Conservation (phyloP, 2,113 vertebrate genomes). For the Nibea albiflora region DNA sequence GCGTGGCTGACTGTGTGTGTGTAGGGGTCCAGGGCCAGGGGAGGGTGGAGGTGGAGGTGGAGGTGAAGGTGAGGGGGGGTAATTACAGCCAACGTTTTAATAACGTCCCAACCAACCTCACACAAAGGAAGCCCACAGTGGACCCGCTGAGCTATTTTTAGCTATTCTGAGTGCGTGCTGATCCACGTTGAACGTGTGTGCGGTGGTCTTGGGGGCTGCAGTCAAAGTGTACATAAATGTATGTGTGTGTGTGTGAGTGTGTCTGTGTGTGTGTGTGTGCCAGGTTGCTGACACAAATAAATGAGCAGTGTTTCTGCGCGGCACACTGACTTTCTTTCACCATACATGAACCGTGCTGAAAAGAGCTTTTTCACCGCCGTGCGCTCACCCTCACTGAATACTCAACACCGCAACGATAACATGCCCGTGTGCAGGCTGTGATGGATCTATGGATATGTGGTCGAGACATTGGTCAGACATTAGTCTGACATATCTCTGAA, state of each 20-base stretch:
- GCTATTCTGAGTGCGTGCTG: conserved; percentile 40
- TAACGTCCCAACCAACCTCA: conserved; percentile 50
- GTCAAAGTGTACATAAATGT: conserved; percentile 20
- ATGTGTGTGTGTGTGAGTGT: conserved; percentile 13
- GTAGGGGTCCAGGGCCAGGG: background rate
- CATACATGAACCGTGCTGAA: conserved; percentile 76
- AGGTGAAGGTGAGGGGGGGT: background rate
- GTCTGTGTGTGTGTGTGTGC: conserved; percentile 18
- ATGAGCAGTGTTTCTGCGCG: conserved; percentile 72
- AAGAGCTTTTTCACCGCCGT: conserved; percentile 65
- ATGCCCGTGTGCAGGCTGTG: conserved; percentile 23
- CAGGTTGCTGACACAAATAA: conserved; percentile 71
- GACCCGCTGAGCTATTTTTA: conserved; percentile 72
- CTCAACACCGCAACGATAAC: conserved; percentile 41
- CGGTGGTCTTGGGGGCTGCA: conserved; percentile 31
- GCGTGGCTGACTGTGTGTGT: conserved; percentile 6
- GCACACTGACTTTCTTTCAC: conserved; percentile 83
- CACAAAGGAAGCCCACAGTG: conserved; percentile 76
- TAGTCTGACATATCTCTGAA: conserved; percentile 27
- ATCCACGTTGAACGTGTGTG: conserved; percentile 47
- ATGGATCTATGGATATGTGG: conserved; percentile 44
- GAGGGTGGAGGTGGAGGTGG: background rate
- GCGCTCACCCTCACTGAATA: conserved; percentile 21
- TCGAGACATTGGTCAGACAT: conserved; percentile 30
- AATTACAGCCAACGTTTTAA: conserved; percentile 58